Evolutionary conservation across 1,140 invertebrate species (phyloP).

Genomic region (Achatina immaculata): DNA sequence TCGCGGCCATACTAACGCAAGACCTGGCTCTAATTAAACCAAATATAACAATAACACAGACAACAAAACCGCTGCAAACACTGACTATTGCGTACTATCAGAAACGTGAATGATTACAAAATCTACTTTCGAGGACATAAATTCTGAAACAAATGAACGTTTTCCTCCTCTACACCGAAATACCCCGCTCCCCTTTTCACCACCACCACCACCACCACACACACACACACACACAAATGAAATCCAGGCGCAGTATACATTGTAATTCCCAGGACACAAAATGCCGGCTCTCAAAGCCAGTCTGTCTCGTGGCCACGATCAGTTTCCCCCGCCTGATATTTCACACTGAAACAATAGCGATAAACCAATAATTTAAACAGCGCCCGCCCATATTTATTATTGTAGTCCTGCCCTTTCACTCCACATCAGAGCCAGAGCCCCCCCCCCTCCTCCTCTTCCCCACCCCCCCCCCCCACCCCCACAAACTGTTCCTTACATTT

Average conservation of each 20-base stretch:
- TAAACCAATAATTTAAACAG: constrained; percentile 9
- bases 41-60: too few species aligned
- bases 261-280: not conserved
- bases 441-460: not conserved
- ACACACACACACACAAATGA: too few species aligned
- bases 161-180: too few species aligned
- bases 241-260: not conserved
- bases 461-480: not conserved
- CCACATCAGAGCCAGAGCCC: not conserved
- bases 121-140: too few species aligned
- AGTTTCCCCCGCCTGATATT: not conserved
- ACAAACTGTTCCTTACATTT: not conserved
- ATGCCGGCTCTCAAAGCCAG: not conserved
- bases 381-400: not conserved
- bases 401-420: not conserved
- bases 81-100: too few species aligned
- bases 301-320: not conserved
- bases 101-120: too few species aligned
- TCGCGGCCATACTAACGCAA: too few species aligned
- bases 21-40: too few species aligned
- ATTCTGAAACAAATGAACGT: too few species aligned
- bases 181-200: too few species aligned
- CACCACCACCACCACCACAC: too few species aligned
- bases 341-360: not conserved
- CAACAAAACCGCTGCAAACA: too few species aligned